These are phyloP conservation scores for Nemotelus nigrinus DNA, from an alignment of 2,888 invertebrate genomes.

Conservation along the genomic window DNA sequence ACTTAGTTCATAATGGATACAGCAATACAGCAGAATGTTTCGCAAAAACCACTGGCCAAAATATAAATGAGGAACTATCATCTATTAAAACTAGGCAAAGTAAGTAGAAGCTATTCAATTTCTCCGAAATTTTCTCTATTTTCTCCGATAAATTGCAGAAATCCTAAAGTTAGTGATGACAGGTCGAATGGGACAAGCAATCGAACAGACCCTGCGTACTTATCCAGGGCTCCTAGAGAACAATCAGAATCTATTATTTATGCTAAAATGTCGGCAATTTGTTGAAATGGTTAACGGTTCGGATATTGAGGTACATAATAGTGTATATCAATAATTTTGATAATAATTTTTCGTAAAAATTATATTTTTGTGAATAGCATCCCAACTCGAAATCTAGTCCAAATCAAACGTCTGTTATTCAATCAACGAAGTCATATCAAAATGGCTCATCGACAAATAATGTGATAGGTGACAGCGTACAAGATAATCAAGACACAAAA, in stretches of 20 bases:
- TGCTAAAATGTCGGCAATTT: constrained; percentile 97
- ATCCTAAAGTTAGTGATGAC: constrained; percentile 91
- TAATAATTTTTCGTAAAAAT: constrained; percentile 48
- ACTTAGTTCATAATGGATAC: constrained; percentile 98
- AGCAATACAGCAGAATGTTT: constrained; percentile 96
- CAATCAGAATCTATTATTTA: constrained; percentile 91
- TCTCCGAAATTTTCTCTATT: background rate
- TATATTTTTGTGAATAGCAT: constrained; percentile 52
- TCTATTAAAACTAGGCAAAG: constrained; percentile 97
- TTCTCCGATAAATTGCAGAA: constrained; percentile 68
- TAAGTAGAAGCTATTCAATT: constrained; percentile 61
- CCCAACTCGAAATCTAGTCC: constrained; percentile 65
- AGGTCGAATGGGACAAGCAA: constrained; percentile 95
- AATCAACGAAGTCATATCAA: constrained; percentile 73
- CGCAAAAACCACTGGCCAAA: constrained; percentile 87
- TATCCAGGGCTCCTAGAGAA: constrained; percentile 94
- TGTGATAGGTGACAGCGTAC: constrained; percentile 59
- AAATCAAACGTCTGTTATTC: constrained; percentile 82
- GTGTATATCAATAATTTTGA: constrained; percentile 33
- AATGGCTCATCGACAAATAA: constrained; percentile 60
- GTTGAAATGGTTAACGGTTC: constrained; percentile 97
- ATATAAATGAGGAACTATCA: constrained; percentile 89
- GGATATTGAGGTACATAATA: constrained; percentile 74
- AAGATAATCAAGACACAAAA: constrained; percentile 72
- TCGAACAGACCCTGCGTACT: constrained; percentile 85